A percentile compares a stretch with the other conserved stretches of the same genome.
Evolutionary conservation across 2,888 invertebrate genomes (phyloP).

Genomic region (Alentia gelatinosa): DNA sequence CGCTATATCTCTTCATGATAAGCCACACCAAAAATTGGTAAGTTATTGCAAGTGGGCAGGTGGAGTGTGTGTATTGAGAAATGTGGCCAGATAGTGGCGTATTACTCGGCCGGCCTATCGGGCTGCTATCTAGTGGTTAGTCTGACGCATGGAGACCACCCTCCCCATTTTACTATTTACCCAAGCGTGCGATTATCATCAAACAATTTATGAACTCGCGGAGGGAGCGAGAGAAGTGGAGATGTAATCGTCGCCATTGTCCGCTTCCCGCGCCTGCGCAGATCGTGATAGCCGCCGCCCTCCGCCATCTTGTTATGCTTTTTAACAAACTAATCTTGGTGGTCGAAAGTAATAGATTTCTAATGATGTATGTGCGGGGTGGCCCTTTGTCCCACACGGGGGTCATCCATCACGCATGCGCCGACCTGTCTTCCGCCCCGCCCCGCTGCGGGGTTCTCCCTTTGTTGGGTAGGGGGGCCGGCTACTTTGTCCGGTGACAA

Average conservation of each 20-base stretch:
- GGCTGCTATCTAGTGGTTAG: neutral
- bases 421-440: neutral
- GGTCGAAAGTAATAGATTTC: conserved; percentile 54
- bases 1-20: too few relatives aligned
- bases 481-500: conserved; percentile 49
- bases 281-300: conserved; percentile 12
- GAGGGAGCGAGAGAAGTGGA: neutral
- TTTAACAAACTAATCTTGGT: conserved; percentile 50
- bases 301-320: conserved; percentile 26
- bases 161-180: conserved; percentile 12
- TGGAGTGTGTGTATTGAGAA: neutral
- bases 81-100: neutral
- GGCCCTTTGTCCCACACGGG: conserved; percentile 18
- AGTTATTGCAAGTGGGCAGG: too few relatives aligned
- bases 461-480: conserved; percentile 10
- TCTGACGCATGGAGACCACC: neutral
- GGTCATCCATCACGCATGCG: conserved; percentile 53
- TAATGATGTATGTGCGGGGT: conserved; percentile 51
- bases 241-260: conserved; percentile 9
- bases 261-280: neutral
- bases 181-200: neutral
- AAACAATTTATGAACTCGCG: conserved; percentile 17
- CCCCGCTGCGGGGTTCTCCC: conserved; percentile 15
- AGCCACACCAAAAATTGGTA: too few relatives aligned
- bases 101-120: neutral